Evolutionary conservation across 2,113 vertebrate genomes (phyloP).

Genomic region (Stegastes partitus): DNA sequence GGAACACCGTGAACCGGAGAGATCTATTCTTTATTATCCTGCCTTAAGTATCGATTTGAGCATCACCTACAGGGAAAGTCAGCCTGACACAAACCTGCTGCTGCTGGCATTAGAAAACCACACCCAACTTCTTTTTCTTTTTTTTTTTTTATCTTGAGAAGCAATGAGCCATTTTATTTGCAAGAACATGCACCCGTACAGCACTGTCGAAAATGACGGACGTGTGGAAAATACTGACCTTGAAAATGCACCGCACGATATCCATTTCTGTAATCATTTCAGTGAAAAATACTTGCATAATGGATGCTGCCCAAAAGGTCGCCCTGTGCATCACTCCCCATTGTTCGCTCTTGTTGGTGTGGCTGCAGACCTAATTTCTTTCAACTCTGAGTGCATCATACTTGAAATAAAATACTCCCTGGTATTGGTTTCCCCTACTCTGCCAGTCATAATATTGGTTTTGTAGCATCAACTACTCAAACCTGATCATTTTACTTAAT

Average conservation of each 20-base stretch:
- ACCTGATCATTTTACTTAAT: background rate
- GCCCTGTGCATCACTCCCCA: background rate
- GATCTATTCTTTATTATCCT: background rate
- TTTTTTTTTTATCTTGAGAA: background rate
- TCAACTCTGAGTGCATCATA: background rate
- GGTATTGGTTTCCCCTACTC: background rate
- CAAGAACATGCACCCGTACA: background rate
- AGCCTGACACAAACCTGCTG: background rate
- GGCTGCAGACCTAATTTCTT: background rate
- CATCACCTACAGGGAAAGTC: background rate
- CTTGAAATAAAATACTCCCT: background rate
- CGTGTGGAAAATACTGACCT: slow-evolving; percentile 27
- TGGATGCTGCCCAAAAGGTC: background rate
- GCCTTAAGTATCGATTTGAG: slow-evolving; percentile 1
- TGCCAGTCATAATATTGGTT: background rate
- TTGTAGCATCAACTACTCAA: background rate
- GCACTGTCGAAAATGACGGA: slow-evolving; percentile 1
- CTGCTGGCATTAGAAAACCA: background rate
- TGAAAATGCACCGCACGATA: slow-evolving; percentile 2
- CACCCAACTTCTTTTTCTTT: background rate
- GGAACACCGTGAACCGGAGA: background rate
- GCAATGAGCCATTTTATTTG: slow-evolving; percentile 1
- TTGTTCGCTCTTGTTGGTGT: slow-evolving; percentile 4
- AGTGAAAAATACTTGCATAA: background rate
- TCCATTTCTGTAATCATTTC: background rate